Evolutionary conservation across 2,113 vertebrate species (phyloP).

Genomic region (Rhegmatorhina hoffmannsi): DNA sequence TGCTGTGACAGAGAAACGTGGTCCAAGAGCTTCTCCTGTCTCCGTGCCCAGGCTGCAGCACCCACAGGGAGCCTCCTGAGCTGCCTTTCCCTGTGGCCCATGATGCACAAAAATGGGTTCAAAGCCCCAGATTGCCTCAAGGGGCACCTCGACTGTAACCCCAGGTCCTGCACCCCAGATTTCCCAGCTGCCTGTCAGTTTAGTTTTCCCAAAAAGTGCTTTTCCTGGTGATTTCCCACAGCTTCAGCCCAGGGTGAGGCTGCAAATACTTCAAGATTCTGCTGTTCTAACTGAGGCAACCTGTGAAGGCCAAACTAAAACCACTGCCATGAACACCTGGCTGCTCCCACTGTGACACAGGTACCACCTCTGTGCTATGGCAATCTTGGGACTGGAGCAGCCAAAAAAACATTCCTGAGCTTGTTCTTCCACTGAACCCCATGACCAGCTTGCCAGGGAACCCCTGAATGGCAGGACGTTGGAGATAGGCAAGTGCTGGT

Average conservation of each 20-base stretch:
- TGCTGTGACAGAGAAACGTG: background rate
- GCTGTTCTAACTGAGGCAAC: background rate
- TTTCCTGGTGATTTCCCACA: background rate
- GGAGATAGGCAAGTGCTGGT: background rate
- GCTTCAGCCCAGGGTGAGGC: background rate
- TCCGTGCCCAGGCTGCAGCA: rapidly evolving
- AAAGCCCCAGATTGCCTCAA: background rate
- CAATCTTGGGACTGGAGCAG: background rate
- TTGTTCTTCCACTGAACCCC: background rate
- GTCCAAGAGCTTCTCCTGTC: background rate
- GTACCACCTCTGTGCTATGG: background rate
- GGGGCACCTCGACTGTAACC: rapidly evolving
- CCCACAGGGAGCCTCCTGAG: background rate
- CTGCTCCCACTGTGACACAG: background rate
- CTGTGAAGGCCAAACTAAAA: background rate
- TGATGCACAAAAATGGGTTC: background rate
- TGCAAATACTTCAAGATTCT: background rate
- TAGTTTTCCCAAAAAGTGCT: background rate
- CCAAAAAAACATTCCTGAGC: background rate
- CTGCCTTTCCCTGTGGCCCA: background rate
- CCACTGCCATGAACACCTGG: background rate
- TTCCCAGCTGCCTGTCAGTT: background rate
- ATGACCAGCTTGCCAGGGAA: background rate
- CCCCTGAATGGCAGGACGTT: too few relatives aligned
- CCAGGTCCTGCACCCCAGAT: background rate